phyloP scores from a whole-genome alignment of 2,888 invertebrate genomes.

The Choristoneura rosaceana region DNA sequence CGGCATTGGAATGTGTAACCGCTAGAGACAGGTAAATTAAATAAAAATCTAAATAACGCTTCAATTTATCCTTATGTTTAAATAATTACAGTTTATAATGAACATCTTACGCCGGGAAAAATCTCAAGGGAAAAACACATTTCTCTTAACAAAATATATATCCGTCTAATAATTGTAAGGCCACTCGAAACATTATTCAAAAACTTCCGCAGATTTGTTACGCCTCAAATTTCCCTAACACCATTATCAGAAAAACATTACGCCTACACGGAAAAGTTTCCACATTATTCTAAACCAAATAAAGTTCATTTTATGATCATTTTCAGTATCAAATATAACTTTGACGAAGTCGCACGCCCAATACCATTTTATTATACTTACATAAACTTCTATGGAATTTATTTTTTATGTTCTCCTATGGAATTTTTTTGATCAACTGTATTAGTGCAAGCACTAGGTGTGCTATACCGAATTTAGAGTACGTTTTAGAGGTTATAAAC shows the following conservation, averaged over 20 bases:
- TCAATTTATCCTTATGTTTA: too few species aligned
- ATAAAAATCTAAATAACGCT: too few species aligned
- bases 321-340: not conserved
- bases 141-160: too few species aligned
- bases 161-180: not conserved
- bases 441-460: too few species aligned
- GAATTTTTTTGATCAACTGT: too few species aligned
- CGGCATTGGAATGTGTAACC: conserved; percentile 87
- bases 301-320: not conserved
- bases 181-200: conserved; percentile 6
- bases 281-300: conserved; percentile 5
- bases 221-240: conserved; percentile 1
- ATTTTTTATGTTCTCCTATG: too few species aligned
- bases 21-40: conserved; percentile 88
- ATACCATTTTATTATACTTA: not conserved
- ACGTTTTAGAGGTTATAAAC: too few species aligned
- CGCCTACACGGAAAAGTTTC: not conserved
- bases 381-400: too few species aligned
- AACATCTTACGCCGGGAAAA: too few species aligned
- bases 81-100: too few species aligned
- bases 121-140: too few species aligned
- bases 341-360: not conserved
- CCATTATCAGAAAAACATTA: conserved; percentile 3
- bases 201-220: conserved; percentile 11
- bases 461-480: too few species aligned